phyloP scores from a whole-genome alignment of 1,140 invertebrate genomes.

The Drosophila nikananu region DNA sequence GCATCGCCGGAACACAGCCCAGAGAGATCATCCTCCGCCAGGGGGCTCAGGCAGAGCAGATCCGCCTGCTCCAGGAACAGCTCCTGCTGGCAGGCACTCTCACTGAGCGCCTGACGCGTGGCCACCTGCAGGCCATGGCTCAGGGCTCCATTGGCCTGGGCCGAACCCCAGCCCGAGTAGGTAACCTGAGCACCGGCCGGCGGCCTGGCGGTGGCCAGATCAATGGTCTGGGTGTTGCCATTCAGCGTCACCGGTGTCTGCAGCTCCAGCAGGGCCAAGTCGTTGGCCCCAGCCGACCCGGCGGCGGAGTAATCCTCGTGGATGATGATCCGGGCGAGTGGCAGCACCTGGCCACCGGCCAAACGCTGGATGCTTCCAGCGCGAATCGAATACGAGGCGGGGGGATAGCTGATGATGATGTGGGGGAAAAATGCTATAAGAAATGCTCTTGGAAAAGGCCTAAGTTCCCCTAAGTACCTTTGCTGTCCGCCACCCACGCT shows the following conservation, averaged over 20 bases:
- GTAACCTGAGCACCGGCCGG: constrained; percentile 46
- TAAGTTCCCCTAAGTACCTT: constrained; percentile 60
- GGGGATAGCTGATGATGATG: constrained; percentile 71
- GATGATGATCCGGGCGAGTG: constrained; percentile 55
- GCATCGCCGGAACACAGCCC: constrained; percentile 73
- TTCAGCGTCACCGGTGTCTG: constrained; percentile 50
- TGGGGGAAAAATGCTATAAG: too few species aligned
- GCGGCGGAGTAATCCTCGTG: constrained; percentile 47
- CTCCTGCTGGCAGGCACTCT: constrained; percentile 39
- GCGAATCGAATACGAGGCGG: constrained; percentile 51
- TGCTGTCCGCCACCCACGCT: constrained; percentile 50
- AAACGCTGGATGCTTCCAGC: constrained; percentile 74
- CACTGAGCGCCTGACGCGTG: constrained; percentile 44
- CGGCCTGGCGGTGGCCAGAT: constrained; percentile 50
- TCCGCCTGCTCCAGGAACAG: constrained; percentile 50
- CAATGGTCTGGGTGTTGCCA: constrained; percentile 62
- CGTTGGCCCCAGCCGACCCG: constrained; percentile 43
- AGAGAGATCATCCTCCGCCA: background rate
- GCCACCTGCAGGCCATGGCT: constrained; percentile 62
- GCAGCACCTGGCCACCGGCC: constrained; percentile 59
- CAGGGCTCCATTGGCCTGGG: constrained; percentile 21
- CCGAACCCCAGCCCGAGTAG: constrained; percentile 69
- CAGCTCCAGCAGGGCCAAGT: constrained; percentile 72
- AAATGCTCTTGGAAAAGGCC: background rate
- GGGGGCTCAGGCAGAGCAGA: constrained; percentile 60